Evolutionary conservation across 2,888 invertebrate species (phyloP), one percentile per base, ranked within the genome.

Genomic region (Pseudococcus longispinus): DNA sequence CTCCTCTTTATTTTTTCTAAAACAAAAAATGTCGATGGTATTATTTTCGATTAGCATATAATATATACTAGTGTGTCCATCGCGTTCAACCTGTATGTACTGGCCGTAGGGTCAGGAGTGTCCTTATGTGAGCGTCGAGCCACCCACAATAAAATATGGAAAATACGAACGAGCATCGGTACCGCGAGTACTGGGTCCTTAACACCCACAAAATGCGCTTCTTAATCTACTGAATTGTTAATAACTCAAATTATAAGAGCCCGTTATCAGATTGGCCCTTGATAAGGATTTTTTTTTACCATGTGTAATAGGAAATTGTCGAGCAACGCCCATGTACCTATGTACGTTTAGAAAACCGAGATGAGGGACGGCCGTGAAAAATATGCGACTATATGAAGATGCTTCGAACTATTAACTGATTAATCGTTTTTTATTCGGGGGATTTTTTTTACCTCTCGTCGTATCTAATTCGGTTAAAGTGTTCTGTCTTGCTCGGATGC

Each of bases 171-270:
- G 37, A 46, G 23, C 46, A 46, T n/a, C 26, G 5, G 8, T 51
- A n/a, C 9, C 23, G 2, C 4, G 60, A 26, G 29, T 26, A 44
- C 20, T 60, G 60, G 55, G 55, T 84, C 83, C 55, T 84, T 84
- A 51, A 85, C 85, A 85, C 85, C 85, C 85, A 85, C 85, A 74
- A 85, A 74, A 85, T 85, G 85, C 85, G 85, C 85, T 85, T 85
- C 85, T 74, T 85, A 85, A 85, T 85, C 85, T 85, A 85, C 85
- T 85, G 85, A 85, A 85, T 85, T 65, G 85, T 85, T 85, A 85
- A 85, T 85, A 70, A 65, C 70, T 85, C 85, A 85, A 85, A 85
- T 85, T 74, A 85, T 85, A 85, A 84, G 51, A 55, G 55, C 83
- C 83, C 46, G 51, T 55, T 55, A 55, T 55, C 83, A 83, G 83